Conservation (phyloP, 2,797 vertebrate species). For the Tympanoctomys barrerae region DNA sequence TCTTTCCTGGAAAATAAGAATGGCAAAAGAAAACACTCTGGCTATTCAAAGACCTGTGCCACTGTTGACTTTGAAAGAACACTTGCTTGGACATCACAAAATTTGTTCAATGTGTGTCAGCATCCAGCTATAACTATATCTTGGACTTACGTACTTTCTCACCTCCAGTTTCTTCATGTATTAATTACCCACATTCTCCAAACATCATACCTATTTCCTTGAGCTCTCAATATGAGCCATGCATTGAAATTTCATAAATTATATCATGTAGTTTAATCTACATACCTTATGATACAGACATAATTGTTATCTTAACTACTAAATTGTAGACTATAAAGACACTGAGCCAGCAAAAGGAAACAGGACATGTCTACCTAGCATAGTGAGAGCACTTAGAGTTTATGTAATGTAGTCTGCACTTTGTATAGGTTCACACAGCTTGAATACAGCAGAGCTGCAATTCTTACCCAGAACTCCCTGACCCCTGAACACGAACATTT, state of each 20-base stretch:
- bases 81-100: not conserved
- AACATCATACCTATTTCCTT: not conserved
- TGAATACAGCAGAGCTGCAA: not conserved
- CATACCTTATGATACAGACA: no score
- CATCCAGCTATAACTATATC: not conserved
- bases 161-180: not conserved
- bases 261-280: not conserved
- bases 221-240: not conserved
- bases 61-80: not conserved
- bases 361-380: not conserved
- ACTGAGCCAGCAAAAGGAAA: not conserved
- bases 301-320: not conserved
- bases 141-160: not conserved
- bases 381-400: not conserved
- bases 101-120: not conserved
- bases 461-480: not conserved
- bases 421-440: not conserved
- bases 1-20: not conserved
- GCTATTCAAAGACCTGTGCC: not conserved
- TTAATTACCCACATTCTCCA: not conserved
- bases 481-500: not conserved
- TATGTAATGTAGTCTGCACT: not conserved
- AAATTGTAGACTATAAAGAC: not conserved
- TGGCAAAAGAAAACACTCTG: not conserved
- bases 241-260: not conserved